Base-by-base conservation (phyloP, 2,113 vertebrate species). In the Phrynosoma platyrhinos region DNA sequence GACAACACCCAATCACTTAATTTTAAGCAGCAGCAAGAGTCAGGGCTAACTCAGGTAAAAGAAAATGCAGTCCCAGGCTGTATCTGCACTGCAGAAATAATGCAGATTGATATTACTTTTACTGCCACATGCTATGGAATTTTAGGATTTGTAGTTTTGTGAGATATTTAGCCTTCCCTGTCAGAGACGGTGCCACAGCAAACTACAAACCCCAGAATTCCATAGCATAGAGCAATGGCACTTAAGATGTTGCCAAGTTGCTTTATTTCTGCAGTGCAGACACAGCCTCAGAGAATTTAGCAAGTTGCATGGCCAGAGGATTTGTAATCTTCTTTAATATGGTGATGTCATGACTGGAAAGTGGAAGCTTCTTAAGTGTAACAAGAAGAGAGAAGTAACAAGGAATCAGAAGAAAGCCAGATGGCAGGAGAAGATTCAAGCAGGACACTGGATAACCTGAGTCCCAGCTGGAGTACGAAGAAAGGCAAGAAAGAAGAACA, bases 21-120 rank as follows among this genome's bases (percentile, higher is more conserved):
- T 30, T 18, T 55, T 69, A 9, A 1, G 0, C 30, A 53, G 3
- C 0, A 75, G 14, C 27, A 20, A 25, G 47, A 84, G 75, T 42
- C 3, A 40, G 25, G 13, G 6, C 6, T 75, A 30, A 75, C 32
- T 77, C 25, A 32, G 4, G 8, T 86, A 69, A 86, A 16, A 25
- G 20, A 23, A 64, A 62, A 77, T 30, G 52, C 40, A 30, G 42
- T 10, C 14, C 74, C 21, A 64, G 47, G 47, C 47, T 47, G 47
- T 4, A 47, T 5, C 47, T 47, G 47, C 47, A 47, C 47, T 47
- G 4, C 47, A 47, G 47, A 47, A 47, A 47, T 47, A 47, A 47
- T 47, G 47, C 47, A 47, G 47, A 5, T 47, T 47, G 47, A 47
- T 3, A 47, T 7, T 4, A 47, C 47, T 4, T 47, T 47, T 47